Base-by-base conservation (phyloP, 2,888 invertebrate species). In the Caenorhabditis angaria region DNA sequence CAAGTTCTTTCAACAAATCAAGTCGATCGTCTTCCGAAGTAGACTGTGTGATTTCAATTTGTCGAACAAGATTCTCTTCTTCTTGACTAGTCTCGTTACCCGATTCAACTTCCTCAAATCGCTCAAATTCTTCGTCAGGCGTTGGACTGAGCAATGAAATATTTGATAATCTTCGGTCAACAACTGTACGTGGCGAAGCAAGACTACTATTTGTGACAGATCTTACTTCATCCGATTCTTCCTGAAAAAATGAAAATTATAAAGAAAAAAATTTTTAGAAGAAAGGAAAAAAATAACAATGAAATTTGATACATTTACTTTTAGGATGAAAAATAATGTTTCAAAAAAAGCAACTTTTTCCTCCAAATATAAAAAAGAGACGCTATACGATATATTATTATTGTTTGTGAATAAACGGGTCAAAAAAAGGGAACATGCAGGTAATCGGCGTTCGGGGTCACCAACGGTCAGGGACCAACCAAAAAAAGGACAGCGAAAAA, bases 161-260 rank as follows among this genome's bases (percentile, higher is more conserved):
- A 62, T 73, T 65, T 6, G 73, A 73, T 32, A 65, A 55, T 12
- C 69, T 60, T 2, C 70, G 57, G 28, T 80, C 79, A 10, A 80
- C 69, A 5, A 81, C 77, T 24, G 81, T 79, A 29, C 76, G 62
- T 6, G 81, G 79, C 0, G 79, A 80, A 55, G 81, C 79, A 50
- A 81, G 63, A 29, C 78, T 78, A 24, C 79, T 75, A 60, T 73
- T 73, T 51, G 74, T 76, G 25, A 77, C 54, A 25, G 78, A 78
- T 22, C 79, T 76, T n/a, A 79, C 60, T 32, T 81, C 81, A 74
- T 81, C 81, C 14, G 78, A 78, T 72, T 81, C 81, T 57, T 81
- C 81, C 81, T 81, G 68, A 50, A 76, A 70, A 57, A 56, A 27
- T 18, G n/a, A 18, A 18, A 27, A 27, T 4, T 24, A 28, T 6